Base-by-base conservation (phyloP, 2,797 vertebrate genomes). In the Manis pentadactyla region DNA sequence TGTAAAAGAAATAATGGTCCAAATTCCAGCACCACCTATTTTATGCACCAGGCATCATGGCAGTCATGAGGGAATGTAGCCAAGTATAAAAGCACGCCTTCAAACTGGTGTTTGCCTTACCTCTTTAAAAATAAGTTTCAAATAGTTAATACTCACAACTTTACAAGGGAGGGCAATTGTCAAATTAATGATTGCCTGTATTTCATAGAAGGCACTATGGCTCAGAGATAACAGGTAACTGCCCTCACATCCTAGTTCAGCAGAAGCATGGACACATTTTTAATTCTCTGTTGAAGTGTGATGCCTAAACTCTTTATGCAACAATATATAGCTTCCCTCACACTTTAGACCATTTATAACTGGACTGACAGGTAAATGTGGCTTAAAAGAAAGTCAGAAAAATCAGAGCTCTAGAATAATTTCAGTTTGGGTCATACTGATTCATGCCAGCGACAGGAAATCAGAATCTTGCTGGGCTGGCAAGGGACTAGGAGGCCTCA, bases 401-500 rank as follows among this genome's bases (percentile, higher is more conserved):
- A 94, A 63, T 21, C 2, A 71, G 18, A 55, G 53, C 34, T 94
- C 34, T 73, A 61, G 86, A 95, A 75, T 53, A 25, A 92, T 74
- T 63, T 83, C 59, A 27, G 53, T 25, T 42, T 59, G 49, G n/a
- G 18, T 39, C 74, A 9, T 53, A 34, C 42, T 81, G 69, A 87
- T 90, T 84, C 19, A 51, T n/a, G 37, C 53, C 53, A 10, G 87
- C 71, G 79, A 94, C 25, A 81, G 64, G 88, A 96, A 91, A 81
- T 64, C 61, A 53, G 83, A 75, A 51, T 59, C n/a, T 19, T 71
- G 37, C 25, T 5, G 29, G 66, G 61, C 8, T 53, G 83, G 64
- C 29, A 89, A 90, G 68, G 46, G 63, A 55, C 77, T 42, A 31
- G 63, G 92, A 89, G 57, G 46, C 96, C 78, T 89, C 95, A 97